Percentiles rank a stretch among this genome's conserved stretches.
Evolutionary conservation across 2,113 vertebrate genomes (phyloP).

Genomic region (Equus przewalskii): DNA sequence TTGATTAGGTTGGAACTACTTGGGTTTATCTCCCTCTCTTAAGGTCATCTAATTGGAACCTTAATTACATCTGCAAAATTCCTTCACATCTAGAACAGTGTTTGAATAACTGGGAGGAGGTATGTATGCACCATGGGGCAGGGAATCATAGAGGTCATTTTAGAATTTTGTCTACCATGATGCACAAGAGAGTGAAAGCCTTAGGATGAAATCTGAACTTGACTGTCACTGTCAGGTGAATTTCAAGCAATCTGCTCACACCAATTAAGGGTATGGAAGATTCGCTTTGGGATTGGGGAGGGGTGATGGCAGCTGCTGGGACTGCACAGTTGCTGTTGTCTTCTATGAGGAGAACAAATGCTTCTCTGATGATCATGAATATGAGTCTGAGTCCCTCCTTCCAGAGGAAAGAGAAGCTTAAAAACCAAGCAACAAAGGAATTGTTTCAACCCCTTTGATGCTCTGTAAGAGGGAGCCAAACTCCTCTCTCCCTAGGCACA

Average conservation of each 20-base stretch:
- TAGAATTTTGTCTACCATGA: not conserved
- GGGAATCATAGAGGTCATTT: not conserved
- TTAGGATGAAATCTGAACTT: not conserved
- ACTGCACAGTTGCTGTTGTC: not conserved
- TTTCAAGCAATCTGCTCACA: not conserved
- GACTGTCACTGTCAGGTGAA: not conserved
- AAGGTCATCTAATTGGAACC: not conserved
- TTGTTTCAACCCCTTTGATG: not conserved
- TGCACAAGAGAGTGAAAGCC: not conserved
- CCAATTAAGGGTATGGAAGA: not conserved
- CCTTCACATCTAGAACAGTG: not conserved
- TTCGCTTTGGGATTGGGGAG: no score
- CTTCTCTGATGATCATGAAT: not conserved
- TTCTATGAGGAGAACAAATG: not conserved
- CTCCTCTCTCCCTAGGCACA: not conserved
- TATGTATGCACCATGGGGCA: rapidly evolving
- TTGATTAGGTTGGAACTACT: not conserved
- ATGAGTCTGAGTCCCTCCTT: not conserved
- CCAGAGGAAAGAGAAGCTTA: not conserved
- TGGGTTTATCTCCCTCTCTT: not conserved
- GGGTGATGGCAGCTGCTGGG: rapidly evolving
- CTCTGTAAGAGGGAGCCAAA: not conserved
- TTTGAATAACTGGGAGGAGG: not conserved
- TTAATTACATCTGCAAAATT: not conserved
- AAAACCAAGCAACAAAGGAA: not conserved